phyloP scores from a whole-genome alignment of 2,113 vertebrate genomes.

The Cyphomyrus plagiostoma region DNA sequence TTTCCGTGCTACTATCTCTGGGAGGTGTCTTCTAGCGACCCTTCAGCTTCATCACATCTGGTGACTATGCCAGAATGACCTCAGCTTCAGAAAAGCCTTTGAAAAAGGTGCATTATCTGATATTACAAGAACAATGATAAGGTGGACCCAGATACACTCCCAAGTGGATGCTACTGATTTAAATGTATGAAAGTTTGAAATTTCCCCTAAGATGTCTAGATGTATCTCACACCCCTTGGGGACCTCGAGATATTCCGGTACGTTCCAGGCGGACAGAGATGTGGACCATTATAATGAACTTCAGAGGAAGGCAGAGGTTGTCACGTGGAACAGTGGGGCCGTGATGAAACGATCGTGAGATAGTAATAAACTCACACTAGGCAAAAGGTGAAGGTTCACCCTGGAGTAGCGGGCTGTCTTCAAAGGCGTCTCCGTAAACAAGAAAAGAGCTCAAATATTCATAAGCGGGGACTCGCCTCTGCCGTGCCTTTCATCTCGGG shows the following conservation, averaged over 20 bases:
- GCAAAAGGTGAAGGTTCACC: conserved; percentile 15
- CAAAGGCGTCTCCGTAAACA: conserved; percentile 38
- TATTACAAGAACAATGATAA: neutral
- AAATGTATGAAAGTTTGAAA: conserved; percentile 6
- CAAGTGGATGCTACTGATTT: neutral
- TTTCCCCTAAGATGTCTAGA: conserved; percentile 8
- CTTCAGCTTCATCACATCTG: neutral
- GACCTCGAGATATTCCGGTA: neutral
- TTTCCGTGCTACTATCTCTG: neutral
- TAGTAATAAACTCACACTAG: conserved; percentile 17
- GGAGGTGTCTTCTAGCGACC: neutral
- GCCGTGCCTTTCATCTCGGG: conserved; percentile 34
- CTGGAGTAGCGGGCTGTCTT: conserved; percentile 27
- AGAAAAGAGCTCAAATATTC: conserved; percentile 46
- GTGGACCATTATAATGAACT: neutral
- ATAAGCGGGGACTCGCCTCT: conserved; percentile 30
- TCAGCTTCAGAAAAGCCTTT: neutral
- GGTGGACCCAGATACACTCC: neutral
- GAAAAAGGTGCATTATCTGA: neutral
- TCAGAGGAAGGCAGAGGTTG: neutral
- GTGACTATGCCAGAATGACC: neutral
- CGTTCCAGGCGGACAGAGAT: neutral
- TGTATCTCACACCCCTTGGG: neutral
- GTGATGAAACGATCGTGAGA: neutral
- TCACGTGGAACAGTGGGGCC: neutral